These are phyloP conservation scores for Turdus rufiventris DNA, from an alignment of 2,113 vertebrate species.

Conservation along the genomic window DNA sequence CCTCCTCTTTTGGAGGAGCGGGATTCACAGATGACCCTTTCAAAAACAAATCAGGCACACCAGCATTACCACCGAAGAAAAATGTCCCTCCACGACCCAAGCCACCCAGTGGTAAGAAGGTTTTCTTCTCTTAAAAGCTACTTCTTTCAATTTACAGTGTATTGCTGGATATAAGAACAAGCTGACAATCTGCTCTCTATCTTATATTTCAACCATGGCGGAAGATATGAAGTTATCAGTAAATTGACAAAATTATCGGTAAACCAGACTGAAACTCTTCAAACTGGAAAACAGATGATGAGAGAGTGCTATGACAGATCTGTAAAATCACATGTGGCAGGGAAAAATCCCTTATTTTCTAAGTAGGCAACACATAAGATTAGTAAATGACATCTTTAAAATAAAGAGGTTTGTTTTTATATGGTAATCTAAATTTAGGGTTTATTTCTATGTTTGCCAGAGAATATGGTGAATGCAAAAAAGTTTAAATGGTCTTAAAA, in stretches of 20 bases:
- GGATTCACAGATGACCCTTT: slow-evolving; percentile 91
- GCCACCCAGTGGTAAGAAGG: slow-evolving; percentile 90
- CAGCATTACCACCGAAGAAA: slow-evolving; percentile 94
- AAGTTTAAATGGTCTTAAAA: background rate
- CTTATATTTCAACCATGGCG: background rate
- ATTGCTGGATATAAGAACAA: background rate
- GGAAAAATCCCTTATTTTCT: rapidly evolving
- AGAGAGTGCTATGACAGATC: background rate
- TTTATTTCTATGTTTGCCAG: background rate
- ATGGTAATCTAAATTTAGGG: background rate
- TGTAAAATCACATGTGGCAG: background rate
- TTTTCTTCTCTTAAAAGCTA: background rate
- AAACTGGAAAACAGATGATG: background rate
- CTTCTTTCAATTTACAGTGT: background rate
- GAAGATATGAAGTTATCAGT: background rate
- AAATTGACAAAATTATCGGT: background rate
- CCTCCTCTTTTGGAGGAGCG: slow-evolving; percentile 70
- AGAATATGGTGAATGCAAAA: background rate
- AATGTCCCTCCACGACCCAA: slow-evolving; percentile 89
- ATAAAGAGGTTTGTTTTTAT: background rate
- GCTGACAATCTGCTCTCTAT: background rate
- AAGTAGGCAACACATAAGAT: background rate
- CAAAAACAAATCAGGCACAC: slow-evolving; percentile 88
- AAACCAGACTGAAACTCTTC: background rate
- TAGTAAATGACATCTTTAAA: background rate